A percentile compares a stretch with the other conserved stretches of the same genome.
These are phyloP conservation scores for Epirrhoe tristata DNA, from an alignment of 2,888 invertebrate species.

Conservation along the genomic window DNA sequence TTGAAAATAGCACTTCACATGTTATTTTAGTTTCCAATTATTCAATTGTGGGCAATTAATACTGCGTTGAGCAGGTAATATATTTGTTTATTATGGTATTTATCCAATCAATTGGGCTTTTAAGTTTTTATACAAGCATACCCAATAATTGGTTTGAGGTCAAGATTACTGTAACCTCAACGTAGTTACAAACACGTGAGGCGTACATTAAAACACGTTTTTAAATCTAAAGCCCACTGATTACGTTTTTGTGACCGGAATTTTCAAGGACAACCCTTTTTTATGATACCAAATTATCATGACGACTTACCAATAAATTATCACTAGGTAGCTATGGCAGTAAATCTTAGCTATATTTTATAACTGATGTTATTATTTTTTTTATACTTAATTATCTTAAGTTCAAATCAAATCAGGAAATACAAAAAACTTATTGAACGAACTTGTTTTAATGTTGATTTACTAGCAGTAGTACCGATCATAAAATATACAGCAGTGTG, in stretches of 20 bases:
- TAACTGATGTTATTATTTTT: background rate
- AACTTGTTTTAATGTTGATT: no score
- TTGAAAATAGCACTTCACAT: no score
- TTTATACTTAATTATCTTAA: no score
- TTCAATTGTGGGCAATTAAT: no score
- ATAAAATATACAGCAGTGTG: no score
- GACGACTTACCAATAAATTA: background rate
- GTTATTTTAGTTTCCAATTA: no score
- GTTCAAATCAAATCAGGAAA: no score
- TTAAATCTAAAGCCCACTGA: conserved; percentile 13
- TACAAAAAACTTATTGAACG: no score
- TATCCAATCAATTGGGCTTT: background rate
- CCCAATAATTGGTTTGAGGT: conserved; percentile 15
- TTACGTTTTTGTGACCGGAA: conserved; percentile 5
- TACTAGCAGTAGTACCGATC: no score
- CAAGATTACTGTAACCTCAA: conserved; percentile 15
- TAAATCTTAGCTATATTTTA: background rate
- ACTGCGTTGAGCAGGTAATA: no score
- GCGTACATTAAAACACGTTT: conserved; percentile 11
- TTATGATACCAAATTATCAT: background rate
- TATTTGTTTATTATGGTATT: background rate
- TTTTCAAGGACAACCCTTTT: conserved; percentile 12
- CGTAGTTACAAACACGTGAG: background rate
- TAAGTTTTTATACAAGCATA: background rate
- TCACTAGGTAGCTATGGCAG: background rate